Conservation (phyloP, 53 echinoderm and acorn worm genomes). For the Astropecten irregularis region DNA sequence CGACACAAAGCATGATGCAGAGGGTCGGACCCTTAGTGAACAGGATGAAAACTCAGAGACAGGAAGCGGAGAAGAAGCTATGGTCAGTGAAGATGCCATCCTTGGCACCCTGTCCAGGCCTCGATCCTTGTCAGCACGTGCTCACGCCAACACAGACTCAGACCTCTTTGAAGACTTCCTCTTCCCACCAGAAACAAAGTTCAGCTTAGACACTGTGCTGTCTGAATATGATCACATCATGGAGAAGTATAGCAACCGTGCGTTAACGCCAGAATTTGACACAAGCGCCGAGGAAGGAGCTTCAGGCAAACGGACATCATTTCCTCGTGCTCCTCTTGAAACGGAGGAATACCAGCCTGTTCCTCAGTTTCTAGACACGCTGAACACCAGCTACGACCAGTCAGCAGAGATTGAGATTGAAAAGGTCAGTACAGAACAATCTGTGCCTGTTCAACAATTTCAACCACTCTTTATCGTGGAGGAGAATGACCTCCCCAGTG, state of each 20-base stretch:
- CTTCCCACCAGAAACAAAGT: slow-evolving; percentile 53
- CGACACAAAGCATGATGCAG: background rate
- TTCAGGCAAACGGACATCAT: slow-evolving; percentile 33
- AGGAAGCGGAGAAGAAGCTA: background rate
- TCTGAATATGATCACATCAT: slow-evolving; percentile 89
- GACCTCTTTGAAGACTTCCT: slow-evolving; percentile 74
- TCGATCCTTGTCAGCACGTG: slow-evolving; percentile 65
- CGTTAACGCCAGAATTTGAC: slow-evolving; percentile 86
- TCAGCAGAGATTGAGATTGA: slow-evolving; percentile 4
- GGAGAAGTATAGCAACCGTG: slow-evolving; percentile 86
- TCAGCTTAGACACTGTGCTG: slow-evolving; percentile 84
- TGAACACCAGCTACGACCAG: slow-evolving; percentile 16
- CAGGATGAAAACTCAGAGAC: slow-evolving; percentile 57
- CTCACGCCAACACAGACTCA: slow-evolving; percentile 62
- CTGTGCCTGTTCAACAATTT: background rate
- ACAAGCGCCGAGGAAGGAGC: slow-evolving; percentile 58
- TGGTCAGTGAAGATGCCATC: slow-evolving; percentile 55
- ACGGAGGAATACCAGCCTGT: slow-evolving; percentile 44
- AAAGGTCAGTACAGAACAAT: background rate
- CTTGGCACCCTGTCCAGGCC: slow-evolving; percentile 66
- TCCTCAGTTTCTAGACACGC: slow-evolving; percentile 37
- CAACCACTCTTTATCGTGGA: slow-evolving; percentile 19
- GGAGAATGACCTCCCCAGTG: background rate
- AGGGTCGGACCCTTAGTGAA: background rate
- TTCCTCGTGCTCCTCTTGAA: slow-evolving; percentile 36